phyloP scores from a whole-genome alignment of 1,140 invertebrate species.

The Anadara kagoshimensis region DNA sequence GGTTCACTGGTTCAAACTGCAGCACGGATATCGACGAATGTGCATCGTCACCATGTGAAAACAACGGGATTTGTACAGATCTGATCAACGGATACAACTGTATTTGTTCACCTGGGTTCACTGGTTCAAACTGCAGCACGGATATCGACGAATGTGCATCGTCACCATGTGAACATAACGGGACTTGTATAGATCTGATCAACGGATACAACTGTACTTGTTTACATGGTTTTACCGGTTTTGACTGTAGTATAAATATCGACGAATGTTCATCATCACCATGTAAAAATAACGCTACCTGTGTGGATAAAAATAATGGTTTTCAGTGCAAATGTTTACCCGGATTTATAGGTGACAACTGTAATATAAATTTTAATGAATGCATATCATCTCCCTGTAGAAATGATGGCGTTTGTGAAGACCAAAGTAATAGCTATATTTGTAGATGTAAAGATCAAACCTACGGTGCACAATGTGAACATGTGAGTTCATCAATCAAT shows the following conservation, averaged over 20 bases:
- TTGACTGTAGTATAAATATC: conserved; percentile 21
- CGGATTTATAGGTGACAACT: neutral
- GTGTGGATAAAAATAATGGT: neutral
- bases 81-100: too few species aligned
- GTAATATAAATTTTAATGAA: neutral
- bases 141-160: conserved; percentile 36
- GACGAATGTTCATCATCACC: neutral
- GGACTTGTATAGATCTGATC: conserved; percentile 22
- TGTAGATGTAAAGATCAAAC: neutral
- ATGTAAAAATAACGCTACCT: neutral
- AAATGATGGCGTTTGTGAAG: neutral
- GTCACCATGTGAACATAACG: conserved; percentile 29
- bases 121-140: too few species aligned
- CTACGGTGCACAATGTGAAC: neutral
- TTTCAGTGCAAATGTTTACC: neutral
- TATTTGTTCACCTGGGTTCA: too few species aligned
- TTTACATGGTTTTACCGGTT: conserved; percentile 23
- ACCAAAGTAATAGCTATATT: neutral
- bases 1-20: too few species aligned
- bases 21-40: too few species aligned
- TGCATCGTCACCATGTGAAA: too few species aligned
- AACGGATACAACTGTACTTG: conserved; percentile 33
- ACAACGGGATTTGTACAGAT: too few species aligned
- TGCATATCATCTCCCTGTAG: neutral
- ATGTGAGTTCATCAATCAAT: too few species aligned